phyloP scores from a whole-genome alignment of 2,797 vertebrate genomes.

The Rousettus madagascariensis region DNA sequence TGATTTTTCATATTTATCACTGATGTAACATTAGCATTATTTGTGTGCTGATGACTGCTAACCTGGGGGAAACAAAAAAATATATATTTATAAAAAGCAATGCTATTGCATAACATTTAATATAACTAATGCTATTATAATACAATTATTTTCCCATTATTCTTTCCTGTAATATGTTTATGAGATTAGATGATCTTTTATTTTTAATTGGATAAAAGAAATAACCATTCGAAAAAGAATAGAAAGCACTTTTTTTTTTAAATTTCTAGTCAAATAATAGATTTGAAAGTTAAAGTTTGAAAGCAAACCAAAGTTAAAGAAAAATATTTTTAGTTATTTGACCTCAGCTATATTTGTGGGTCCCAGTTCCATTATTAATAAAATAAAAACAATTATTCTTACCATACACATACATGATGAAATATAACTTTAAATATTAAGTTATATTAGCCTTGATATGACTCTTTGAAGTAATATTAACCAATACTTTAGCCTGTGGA shows the following conservation, averaged over 20 bases:
- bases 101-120: neutral
- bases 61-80: neutral
- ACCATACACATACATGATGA: neutral
- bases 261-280: neutral
- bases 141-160: neutral
- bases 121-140: neutral
- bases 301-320: neutral
- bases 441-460: neutral
- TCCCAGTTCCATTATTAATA: neutral
- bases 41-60: neutral
- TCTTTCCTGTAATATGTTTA: neutral
- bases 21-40: neutral
- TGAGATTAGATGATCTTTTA: neutral
- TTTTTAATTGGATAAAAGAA: neutral
- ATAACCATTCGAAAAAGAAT: neutral
- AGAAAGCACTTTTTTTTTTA: neutral
- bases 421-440: slow-evolving; percentile 3
- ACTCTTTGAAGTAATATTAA: neutral
- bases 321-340: neutral
- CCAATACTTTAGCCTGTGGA: neutral
- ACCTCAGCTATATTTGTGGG: neutral
- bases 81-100: neutral
- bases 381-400: neutral
- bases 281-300: neutral
- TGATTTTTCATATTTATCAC: neutral